Evolutionary conservation across 2,888 invertebrate species (phyloP).

Genomic region (Hylaea fasciaria): DNA sequence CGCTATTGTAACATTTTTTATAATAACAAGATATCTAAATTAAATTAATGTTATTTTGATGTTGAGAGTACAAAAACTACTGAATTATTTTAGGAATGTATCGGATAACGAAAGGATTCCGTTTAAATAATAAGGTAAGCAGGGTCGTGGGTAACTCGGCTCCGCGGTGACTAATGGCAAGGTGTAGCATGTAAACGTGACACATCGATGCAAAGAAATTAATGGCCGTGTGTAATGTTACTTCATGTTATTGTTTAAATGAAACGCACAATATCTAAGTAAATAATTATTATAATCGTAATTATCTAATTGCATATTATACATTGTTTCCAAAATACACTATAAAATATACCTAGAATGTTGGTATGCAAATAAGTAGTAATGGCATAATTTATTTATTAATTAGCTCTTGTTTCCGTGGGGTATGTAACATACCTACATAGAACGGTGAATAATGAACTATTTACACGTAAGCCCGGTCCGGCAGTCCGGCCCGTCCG

Average conservation of each 20-base stretch:
- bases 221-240: no score
- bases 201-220: no score
- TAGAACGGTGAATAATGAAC: constrained; percentile 4
- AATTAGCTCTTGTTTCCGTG: constrained; percentile 11
- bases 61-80: constrained; percentile 24
- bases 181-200: no score
- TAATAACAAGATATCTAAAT: constrained; percentile 37
- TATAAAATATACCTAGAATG: background rate
- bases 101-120: constrained; percentile 6
- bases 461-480: background rate
- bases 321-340: background rate
- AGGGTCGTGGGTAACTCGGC: no score
- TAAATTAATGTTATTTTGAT: constrained; percentile 32
- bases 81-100: constrained; percentile 17
- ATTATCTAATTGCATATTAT: no score
- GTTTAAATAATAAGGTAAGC: constrained; percentile 1
- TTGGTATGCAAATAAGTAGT: constrained; percentile 3
- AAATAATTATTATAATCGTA: background rate
- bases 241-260: no score
- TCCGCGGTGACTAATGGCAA: no score
- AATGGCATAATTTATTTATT: constrained; percentile 5
- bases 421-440: background rate
- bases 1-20: constrained; percentile 27
- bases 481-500: no score
- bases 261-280: background rate